Evolutionary conservation across 2,113 vertebrate species (phyloP).

Genomic region (Amia ocellicauda): DNA sequence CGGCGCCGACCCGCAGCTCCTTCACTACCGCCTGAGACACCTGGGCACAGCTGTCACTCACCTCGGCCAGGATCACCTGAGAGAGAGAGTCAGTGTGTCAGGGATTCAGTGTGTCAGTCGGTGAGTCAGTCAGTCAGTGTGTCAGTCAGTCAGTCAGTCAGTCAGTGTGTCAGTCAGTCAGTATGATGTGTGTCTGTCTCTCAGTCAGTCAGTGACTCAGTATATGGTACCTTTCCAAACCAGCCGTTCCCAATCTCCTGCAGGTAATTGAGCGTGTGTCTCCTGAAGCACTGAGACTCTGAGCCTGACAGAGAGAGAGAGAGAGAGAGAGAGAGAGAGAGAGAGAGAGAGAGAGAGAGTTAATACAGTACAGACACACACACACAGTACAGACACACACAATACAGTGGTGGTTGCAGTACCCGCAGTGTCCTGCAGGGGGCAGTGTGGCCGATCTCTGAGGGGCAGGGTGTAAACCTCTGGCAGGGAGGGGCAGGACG

Average conservation of each 20-base stretch:
- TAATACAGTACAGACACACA: neutral
- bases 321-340: slow-evolving; percentile 21
- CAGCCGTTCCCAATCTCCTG: slow-evolving; percentile 91
- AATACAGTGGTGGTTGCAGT: neutral
- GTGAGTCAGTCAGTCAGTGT: no score
- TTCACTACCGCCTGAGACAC: slow-evolving; percentile 88
- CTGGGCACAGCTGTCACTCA: slow-evolving; percentile 86
- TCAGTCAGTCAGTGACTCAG: slow-evolving; percentile 1
- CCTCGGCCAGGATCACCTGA: slow-evolving; percentile 87
- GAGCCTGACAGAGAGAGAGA: slow-evolving; percentile 55
- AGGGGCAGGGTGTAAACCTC: slow-evolving; percentile 89
- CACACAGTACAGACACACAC: neutral
- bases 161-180: no score
- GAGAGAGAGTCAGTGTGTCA: slow-evolving; percentile 22
- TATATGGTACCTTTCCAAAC: slow-evolving; percentile 85
- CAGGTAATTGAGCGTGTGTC: slow-evolving; percentile 85
- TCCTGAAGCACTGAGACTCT: slow-evolving; percentile 74
- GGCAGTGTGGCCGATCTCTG: slow-evolving; percentile 55
- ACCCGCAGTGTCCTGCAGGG: slow-evolving; percentile 59
- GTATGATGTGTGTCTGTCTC: slow-evolving; percentile 8
- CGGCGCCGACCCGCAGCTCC: slow-evolving; percentile 80
- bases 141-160: no score
- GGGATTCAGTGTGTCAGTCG: no score
- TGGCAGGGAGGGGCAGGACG: slow-evolving; percentile 81
- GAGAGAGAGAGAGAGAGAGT: neutral